These are phyloP conservation scores for Anastrepha obliqua DNA, from an alignment of 1,140 invertebrate genomes.

Conservation along the genomic window DNA sequence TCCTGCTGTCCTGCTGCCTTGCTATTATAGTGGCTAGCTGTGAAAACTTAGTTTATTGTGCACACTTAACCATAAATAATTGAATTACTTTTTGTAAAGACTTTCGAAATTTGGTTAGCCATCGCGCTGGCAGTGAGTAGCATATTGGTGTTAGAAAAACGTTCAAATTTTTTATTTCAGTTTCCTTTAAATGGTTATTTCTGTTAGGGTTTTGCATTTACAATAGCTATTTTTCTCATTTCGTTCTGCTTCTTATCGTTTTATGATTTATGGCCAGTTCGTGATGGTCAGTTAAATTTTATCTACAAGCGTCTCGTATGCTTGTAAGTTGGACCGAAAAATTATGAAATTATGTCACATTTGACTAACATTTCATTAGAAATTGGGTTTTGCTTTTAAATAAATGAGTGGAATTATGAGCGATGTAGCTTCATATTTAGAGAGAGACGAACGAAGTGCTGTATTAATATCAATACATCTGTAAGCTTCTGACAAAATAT, in stretches of 20 bases:
- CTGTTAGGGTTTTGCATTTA: neutral
- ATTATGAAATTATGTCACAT: neutral
- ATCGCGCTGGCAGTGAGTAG: neutral
- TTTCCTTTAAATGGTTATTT: neutral
- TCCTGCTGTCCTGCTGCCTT: neutral
- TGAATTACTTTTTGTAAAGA: neutral
- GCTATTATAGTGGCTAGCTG: too few species aligned
- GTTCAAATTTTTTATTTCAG: neutral
- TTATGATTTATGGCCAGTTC: neutral
- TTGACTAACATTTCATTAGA: too few species aligned
- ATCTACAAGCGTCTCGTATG: neutral
- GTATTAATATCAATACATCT: too few species aligned
- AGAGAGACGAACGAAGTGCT: too few species aligned
- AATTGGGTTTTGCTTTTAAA: too few species aligned
- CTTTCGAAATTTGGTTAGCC: neutral
- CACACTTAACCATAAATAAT: neutral
- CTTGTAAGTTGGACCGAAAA: neutral
- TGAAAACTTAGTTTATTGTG: neutral
- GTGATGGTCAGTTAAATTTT: neutral
- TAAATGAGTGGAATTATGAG: too few species aligned
- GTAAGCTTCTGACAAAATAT: too few species aligned
- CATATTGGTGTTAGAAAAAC: neutral
- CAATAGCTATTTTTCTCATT: neutral
- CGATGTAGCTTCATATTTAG: too few species aligned
- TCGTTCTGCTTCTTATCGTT: neutral